Evolutionary conservation across 2,797 vertebrate genomes (phyloP), one percentile per base, ranked within the genome.

Genomic region (Acrossocheilus wenchowensis): DNA sequence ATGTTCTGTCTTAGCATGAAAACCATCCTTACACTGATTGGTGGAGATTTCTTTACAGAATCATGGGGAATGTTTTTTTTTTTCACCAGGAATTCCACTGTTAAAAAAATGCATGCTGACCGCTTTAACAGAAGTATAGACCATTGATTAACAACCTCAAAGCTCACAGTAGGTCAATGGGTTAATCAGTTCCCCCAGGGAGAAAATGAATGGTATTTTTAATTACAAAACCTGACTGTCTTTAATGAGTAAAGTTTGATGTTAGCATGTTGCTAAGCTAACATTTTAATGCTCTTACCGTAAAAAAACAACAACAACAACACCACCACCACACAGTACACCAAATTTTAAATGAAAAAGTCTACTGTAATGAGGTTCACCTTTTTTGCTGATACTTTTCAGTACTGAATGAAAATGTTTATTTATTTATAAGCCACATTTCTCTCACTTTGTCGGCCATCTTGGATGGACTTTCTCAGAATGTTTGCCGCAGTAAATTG

Each of bases 221-320:
- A 5, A 0, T 41, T 41, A 5, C 5, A 2, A 30, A 30, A 15
- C 12, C 60, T 30, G n/a, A 30, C 68, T 6, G 19, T 8, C 52
- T 54, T 54, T 54, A 52, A 52, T 52, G 52, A 3, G 19, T 54
- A 71, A 23, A 45, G 11, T n/a, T 72, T n/a, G 39, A n/a, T 43
- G 21, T 72, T 43, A n/a, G 69, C 69, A n/a, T 73, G 41, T 73
- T 73, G 41, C 41, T 73, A 73, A 73, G 71, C 41, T 48, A 74
- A 48, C n/a, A 74, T 5, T 48, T 7, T 30, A n/a, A 45, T 45
- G 41, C 66, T 69, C 2, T 69, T 48, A 4, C 21, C 19, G 2
- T 9, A 19, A 19, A 19, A 54, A 54, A 52, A 0, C 1, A 41
- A 41, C 19, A 19, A 52, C 1, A 15, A 14, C 45, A 6, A 72